These are phyloP conservation scores for Eupelmus urozonus DNA, from an alignment of 2,888 invertebrate species.

Conservation along the genomic window DNA sequence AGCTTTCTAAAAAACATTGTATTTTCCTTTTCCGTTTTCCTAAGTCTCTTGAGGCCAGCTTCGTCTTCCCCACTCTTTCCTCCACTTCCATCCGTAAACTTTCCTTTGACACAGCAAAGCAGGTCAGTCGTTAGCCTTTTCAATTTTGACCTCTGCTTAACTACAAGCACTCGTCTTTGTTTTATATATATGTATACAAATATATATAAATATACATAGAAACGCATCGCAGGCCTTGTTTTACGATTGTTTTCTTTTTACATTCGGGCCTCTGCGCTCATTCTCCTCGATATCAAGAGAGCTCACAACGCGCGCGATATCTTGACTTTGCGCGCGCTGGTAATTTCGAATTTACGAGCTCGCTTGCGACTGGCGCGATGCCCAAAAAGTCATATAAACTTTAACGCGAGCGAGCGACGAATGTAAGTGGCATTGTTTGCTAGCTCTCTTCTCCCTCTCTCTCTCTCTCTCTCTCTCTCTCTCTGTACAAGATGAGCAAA, in stretches of 20 bases:
- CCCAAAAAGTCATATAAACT: conserved; percentile 23
- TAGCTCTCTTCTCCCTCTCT: too few relatives aligned
- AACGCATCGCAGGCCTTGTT: background rate
- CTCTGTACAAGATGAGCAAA: background rate
- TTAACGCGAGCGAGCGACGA: background rate
- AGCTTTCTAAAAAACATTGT: background rate
- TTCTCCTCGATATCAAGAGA: conserved; percentile 3
- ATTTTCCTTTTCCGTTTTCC: background rate
- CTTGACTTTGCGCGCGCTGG: conserved; percentile 4
- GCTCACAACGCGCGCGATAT: background rate
- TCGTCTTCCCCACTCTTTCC: background rate
- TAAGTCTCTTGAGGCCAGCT: conserved; percentile 6
- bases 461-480: background rate
- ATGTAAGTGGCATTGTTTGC: background rate
- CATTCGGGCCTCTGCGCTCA: background rate
- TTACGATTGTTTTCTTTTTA: conserved; percentile 16
- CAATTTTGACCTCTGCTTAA: conserved; percentile 25
- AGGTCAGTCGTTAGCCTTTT: conserved; percentile 51
- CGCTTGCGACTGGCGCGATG: background rate
- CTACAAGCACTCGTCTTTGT: background rate
- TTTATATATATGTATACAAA: conserved; percentile 41
- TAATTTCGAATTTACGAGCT: conserved; percentile 4
- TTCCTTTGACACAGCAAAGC: conserved; percentile 46
- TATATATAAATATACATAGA: too few relatives aligned
- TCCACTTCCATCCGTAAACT: conserved; percentile 11